Evolutionary conservation across 2,113 vertebrate species (phyloP), one percentile per base, ranked within the genome.

Genomic region (Dascyllus trimaculatus): DNA sequence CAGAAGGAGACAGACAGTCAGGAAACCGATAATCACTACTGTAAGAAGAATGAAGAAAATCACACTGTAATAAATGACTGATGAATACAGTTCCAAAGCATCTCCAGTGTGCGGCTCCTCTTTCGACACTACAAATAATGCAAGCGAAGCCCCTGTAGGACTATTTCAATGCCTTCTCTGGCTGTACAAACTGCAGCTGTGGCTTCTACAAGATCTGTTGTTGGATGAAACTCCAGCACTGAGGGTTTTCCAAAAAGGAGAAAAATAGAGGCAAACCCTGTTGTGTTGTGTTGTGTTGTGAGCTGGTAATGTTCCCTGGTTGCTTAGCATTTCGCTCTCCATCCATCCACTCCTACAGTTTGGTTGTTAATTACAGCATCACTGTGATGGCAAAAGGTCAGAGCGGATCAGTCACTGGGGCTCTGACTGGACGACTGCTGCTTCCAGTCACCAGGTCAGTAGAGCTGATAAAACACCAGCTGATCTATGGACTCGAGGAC

Each of bases 311-410:
- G 14, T 38, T 71, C 26, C 7, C 15, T 22, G 3, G 11, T 51
- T 35, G 18, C 46, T 76, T 19, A 5, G n/a, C 22, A 14, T 40
- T 64, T 79, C 71, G 71, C 68, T 52, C 32, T 29, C 24, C 11
- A 43, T 61, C 67, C 8, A 32, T 71, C 52, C 38, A 75, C 58
- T 79, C 26, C 62, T 52, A 22, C 10, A n/a, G 29, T 40, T 46
- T 75, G 48, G 56, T 54, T 62, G 52, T 78, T 71, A 81, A 83
- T 77, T 77, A 80, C 26, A 68, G 64, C 48, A 0, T 53, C 52
- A 5, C 40, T 54, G 56, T 3, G 10, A 49, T 17, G 63, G 56
- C 14, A 19, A 64, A 56, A 54, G 62, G 75, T 83, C 76, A 71
- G 24, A 38, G 54, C 5, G 61, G 24, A 59, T 74, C 61, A 59